Evolutionary conservation across 1,140 invertebrate genomes (phyloP), one percentile per base, ranked within the genome.

Genomic region (Ceratina calcarata): DNA sequence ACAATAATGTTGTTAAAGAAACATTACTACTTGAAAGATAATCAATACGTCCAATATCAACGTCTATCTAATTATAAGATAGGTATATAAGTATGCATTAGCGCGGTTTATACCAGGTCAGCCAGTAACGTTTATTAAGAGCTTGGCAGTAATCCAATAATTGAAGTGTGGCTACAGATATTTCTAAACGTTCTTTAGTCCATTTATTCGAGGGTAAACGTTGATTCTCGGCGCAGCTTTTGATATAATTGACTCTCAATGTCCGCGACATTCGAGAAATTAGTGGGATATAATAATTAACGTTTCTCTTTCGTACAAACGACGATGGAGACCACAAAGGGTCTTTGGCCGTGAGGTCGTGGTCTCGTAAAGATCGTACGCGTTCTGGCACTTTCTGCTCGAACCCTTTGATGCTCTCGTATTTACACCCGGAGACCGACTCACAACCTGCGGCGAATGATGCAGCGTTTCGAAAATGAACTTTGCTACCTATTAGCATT

Each of bases 241-340:
- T 57, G 51, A 55, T 45, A 78, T 45, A 78, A 64, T 72, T 72
- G 53, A n/a, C 22, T 60, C 27, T 61, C 81, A 75, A 80, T 78
- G 81, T 61, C 58, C 22, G 61, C 70, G 71, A 79, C 71, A 73
- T 79, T 69, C 70, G 71, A 71, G 80, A 82, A 85, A 85, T 86
- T 75, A 85, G 80, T 55, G 67, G 75, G 66, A 27, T 71, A 81
- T 82, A 81, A 85, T 85, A 85, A 86, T 86, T 86, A 86, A 49
- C 83, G 83, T 82, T 86, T 85, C 80, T 51, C 83, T 85, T 85
- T 85, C 80, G 75, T 60, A 49, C 66, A 75, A 82, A 85, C 66
- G 78, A 24, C 22, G 51, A 53, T 13, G 27, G 24, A 70, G 57
- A 57, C 60, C 70, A 75, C 77, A 86, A 82, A 82, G 83, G 64